Conservation (phyloP, 2,113 vertebrate genomes). For the Ploceus nigricollis region DNA sequence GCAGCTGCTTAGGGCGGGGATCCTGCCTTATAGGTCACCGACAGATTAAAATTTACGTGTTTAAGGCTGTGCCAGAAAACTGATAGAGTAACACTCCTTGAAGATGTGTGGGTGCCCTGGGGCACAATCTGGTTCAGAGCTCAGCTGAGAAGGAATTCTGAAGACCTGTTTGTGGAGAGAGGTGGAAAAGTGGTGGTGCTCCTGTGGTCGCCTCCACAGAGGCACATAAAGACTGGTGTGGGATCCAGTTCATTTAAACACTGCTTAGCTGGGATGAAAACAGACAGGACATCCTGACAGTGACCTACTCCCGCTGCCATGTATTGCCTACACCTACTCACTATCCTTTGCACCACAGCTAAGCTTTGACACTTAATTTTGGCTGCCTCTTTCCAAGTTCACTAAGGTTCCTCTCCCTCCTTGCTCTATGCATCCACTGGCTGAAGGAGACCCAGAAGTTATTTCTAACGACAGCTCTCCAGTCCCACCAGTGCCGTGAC, state of each 20-base stretch:
- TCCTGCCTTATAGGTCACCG: neutral
- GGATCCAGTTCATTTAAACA: neutral
- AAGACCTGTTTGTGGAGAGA: neutral
- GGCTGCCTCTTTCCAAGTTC: neutral
- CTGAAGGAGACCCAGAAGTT: neutral
- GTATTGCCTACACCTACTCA: rapidly evolving
- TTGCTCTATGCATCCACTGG: neutral
- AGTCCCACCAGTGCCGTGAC: neutral
- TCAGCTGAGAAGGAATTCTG: neutral
- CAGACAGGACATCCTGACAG: neutral
- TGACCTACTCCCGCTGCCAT: neutral
- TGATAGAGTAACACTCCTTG: neutral
- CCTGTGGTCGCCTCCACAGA: neutral
- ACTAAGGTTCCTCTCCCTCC: neutral
- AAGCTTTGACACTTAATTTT: neutral
- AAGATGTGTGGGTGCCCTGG: neutral
- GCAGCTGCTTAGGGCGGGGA: neutral
- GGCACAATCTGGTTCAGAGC: neutral
- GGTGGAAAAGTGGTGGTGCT: neutral
- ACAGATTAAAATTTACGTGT: neutral
- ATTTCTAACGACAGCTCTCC: neutral
- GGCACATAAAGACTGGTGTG: rapidly evolving
- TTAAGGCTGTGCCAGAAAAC: neutral
- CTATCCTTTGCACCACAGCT: neutral
- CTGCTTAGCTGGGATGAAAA: neutral